Evolutionary conservation across 1,140 invertebrate genomes (phyloP), one percentile per base, ranked within the genome.

Genomic region (Gryon sp.): DNA sequence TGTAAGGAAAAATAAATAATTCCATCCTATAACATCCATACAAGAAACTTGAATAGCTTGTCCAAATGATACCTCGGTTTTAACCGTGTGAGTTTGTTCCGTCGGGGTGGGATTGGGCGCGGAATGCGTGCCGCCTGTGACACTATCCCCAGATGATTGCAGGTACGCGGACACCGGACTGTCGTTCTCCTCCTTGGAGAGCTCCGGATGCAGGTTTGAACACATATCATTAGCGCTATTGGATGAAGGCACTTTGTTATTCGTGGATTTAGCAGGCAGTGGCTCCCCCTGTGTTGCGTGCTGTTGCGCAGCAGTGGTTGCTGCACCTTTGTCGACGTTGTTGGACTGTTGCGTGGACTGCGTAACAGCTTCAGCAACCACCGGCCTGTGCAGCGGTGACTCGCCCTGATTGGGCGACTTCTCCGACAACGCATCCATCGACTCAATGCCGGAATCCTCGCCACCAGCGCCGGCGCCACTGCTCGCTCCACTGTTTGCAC

Each of bases 371-470:
- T n/a, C n/a, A n/a, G n/a, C n/a, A n/a, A n/a, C n/a, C n/a, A 77
- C 81, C 1, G 87, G 87, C 84, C 87, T 86, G 46, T 89, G 87
- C 34, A 89, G 53, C n/a, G 90, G 90, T 73, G 90, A 91, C 79
- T 92, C 91, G 19, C 91, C 93, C 83, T 97, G 95, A 84, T 96
- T 96, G 2, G 95, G 96, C 72, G 95, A 96, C 83, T 97, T 97
- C 81, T 97, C 96, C 15, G 95, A 96, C 2, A 97, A 85, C 1
- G 96, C 95, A 82, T 97, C 96, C 95, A 97, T 96, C 3, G 95
- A 96, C 83, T 97, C 96, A 12, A 97, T 97, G 1, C 96, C 95
- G 30, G 95, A 96, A 87, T 97, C 96, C 85, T 97, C 96, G 14
- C 95, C 95, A 63, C 20, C 91, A 88, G 34, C 90, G 82, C 16